Evolutionary conservation across 2,113 vertebrate species (phyloP), one percentile per base, ranked within the genome.

Genomic region (Parus major): DNA sequence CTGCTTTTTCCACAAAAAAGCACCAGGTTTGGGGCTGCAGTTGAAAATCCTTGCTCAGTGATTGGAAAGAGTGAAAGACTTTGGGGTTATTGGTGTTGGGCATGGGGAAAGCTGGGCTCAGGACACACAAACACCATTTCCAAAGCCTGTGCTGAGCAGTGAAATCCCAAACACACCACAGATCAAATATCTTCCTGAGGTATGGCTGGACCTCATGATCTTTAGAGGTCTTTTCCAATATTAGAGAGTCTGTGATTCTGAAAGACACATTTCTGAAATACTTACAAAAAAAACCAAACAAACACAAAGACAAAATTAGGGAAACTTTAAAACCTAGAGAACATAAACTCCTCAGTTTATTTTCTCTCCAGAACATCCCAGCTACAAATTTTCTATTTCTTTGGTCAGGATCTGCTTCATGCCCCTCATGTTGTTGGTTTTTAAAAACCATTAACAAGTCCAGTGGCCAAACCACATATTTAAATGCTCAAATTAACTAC

Each of bases 1-100:
- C 36, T 47, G 9, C 0, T 53, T 88, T 61, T 75, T 36, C 66
- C 29, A 25, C 8, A 35, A 29, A 39, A 76, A 76, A 76, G 2
- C 16, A 44, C 28, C 27, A 44, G 16, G 24, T 82, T 44, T 84
- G 69, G 36, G n/a, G 8, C 12, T 70, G 5, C 9, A 56, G 13
- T 2, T 64, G 13, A 49, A 59, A 91, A 76, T 33, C 5, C 5
- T 56, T 56, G 7, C 9, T 63, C 18, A 10, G 41, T 39, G 23
- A 15, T 2, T 21, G 21, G 12, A 35, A 81, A 52, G 24, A 72
- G 9, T 31, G 39, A 55, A 66, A 55, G 33, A 14, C 5, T 57
- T 35, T 15, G 10, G 6, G 21, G 12, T 0, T 61, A 1, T 28
- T 49, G 28, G 15, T n/a, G 12, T 21, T n/a, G 12, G 28, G 9